These are phyloP conservation scores for Pipistrellus kuhlii DNA, from an alignment of 2,797 vertebrate genomes.

Conservation along the genomic window DNA sequence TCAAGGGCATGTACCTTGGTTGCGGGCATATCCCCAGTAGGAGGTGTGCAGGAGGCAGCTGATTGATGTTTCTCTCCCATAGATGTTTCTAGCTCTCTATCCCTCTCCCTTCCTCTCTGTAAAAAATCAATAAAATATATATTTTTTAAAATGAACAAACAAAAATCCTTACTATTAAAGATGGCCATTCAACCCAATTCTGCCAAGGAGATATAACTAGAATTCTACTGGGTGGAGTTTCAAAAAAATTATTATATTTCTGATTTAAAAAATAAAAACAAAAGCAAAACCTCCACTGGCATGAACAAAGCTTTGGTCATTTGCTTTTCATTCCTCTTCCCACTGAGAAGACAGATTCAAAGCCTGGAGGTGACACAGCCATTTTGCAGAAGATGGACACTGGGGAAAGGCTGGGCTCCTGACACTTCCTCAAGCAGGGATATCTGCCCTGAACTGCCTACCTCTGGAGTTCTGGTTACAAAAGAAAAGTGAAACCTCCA, in stretches of 20 bases:
- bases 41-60: too few relatives aligned
- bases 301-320: background rate
- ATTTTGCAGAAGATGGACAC: constrained; percentile 33
- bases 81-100: too few relatives aligned
- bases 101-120: too few relatives aligned
- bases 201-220: background rate
- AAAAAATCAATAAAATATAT: too few relatives aligned
- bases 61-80: too few relatives aligned
- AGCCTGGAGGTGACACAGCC: background rate
- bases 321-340: constrained; percentile 18
- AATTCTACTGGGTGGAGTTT: background rate
- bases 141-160: background rate
- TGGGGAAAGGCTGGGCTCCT: background rate
- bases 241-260: background rate
- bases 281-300: background rate
- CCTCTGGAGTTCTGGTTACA: background rate
- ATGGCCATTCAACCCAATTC: background rate
- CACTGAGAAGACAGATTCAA: constrained; percentile 24
- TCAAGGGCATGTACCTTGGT: too few relatives aligned
- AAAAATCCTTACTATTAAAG: background rate
- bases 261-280: background rate
- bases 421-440: background rate
- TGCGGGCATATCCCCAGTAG: too few relatives aligned
- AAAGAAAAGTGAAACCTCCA: constrained; percentile 13
- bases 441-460: background rate